Evolutionary conservation across 2,888 invertebrate genomes (phyloP).

Genomic region (Griposia aprilina): DNA sequence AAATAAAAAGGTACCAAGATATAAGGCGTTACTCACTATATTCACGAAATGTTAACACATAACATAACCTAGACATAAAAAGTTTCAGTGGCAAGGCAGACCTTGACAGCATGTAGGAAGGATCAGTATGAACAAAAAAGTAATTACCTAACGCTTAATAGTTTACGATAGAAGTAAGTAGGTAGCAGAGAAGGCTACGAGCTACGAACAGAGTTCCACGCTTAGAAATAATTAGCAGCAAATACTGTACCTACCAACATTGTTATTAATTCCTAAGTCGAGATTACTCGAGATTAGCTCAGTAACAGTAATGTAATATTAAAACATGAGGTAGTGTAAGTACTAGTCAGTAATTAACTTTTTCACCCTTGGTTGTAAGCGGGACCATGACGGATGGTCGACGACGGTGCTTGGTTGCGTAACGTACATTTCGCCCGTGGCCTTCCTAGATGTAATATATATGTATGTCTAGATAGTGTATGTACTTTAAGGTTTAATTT

Average conservation of each 20-base stretch:
- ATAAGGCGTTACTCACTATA: neutral
- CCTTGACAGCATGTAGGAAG: conserved; percentile 25
- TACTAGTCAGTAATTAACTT: conserved; percentile 50
- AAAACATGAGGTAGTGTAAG: conserved; percentile 27
- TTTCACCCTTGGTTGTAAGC: conserved; percentile 57
- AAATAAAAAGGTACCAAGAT: neutral
- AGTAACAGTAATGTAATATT: conserved; percentile 39
- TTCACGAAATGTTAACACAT: neutral
- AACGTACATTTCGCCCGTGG: conserved; percentile 79
- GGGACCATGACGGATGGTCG: conserved; percentile 83
- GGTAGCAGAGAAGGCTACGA: neutral
- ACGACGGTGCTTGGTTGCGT: conserved; percentile 78
- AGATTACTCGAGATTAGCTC: conserved; percentile 26
- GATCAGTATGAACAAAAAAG: conserved; percentile 18
- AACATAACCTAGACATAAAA: neutral
- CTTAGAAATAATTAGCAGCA: conserved; percentile 17
- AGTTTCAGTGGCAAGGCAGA: neutral
- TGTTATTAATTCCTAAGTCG: conserved; percentile 12
- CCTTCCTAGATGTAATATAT: conserved; percentile 71
- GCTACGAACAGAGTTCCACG: neutral
- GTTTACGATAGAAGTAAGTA: neutral
- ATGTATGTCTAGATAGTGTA: conserved; percentile 33
- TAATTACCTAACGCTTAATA: neutral
- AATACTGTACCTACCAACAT: conserved; percentile 5
- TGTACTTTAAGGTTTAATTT: neutral